Evolutionary conservation across 2,113 vertebrate species (phyloP).

Genomic region (Cyphomyrus discorhynchus): DNA sequence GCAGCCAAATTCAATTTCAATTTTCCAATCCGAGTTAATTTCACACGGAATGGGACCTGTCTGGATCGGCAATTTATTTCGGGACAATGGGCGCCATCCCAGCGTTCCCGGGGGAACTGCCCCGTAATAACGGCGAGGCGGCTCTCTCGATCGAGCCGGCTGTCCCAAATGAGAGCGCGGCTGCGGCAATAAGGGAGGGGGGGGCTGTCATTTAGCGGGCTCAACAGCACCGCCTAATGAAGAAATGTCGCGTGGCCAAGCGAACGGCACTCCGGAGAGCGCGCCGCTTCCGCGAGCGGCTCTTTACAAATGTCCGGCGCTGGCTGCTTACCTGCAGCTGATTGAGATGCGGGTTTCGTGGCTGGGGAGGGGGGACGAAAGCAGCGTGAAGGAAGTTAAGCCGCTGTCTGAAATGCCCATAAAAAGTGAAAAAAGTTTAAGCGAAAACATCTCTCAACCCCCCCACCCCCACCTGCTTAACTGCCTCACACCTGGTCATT

Average conservation of each 20-base stretch:
- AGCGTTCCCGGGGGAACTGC: neutral
- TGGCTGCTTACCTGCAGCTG: neutral
- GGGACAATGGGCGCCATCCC: conserved; percentile 13
- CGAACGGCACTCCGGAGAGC: neutral
- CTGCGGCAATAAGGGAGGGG: neutral
- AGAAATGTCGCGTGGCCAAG: neutral
- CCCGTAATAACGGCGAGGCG: conserved; percentile 4
- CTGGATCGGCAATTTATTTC: conserved; percentile 17
- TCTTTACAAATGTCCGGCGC: neutral
- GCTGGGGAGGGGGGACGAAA: neutral
- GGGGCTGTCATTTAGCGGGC: conserved; percentile 6
- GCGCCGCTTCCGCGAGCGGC: neutral
- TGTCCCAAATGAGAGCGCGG: conserved; percentile 9
- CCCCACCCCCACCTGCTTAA: neutral
- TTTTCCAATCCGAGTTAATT: conserved; percentile 18
- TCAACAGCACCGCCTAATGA: conserved; percentile 10
- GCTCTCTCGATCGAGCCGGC: neutral
- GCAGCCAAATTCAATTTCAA: conserved; percentile 17
- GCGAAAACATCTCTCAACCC: neutral
- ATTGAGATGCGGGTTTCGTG: neutral
- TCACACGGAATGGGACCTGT: conserved; percentile 11
- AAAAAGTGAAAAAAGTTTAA: neutral
- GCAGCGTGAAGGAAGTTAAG: neutral
- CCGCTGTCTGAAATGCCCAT: neutral
- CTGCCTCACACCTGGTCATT: neutral